Percentiles rank a stretch among this genome's conserved stretches.
phyloP scores from a whole-genome alignment of 2,797 vertebrate genomes.

The Acanthis flammea region DNA sequence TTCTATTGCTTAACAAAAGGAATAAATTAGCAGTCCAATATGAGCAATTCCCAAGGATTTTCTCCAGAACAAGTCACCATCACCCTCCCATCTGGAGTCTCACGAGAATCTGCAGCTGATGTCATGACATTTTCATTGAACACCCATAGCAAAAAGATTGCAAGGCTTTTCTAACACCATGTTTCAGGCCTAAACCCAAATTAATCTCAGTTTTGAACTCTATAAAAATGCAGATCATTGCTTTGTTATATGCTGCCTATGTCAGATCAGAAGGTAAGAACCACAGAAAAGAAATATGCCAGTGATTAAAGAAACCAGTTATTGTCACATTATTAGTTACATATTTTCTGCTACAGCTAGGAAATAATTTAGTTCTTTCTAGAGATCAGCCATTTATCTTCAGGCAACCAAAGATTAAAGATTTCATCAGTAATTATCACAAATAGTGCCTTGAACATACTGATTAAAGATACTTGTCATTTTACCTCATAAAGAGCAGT shows the following conservation, averaged over 20 bases:
- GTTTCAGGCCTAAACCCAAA: background rate
- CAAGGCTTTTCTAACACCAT: background rate
- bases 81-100: background rate
- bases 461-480: slow-evolving; percentile 29
- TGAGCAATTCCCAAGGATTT: background rate
- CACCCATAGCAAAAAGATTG: background rate
- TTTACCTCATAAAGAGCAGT: background rate
- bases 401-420: background rate
- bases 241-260: background rate
- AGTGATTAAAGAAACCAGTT: background rate
- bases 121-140: background rate
- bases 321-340: background rate
- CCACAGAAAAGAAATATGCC: background rate
- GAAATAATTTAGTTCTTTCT: background rate
- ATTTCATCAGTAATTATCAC: slow-evolving; percentile 17
- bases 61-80: background rate
- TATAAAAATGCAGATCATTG: background rate
- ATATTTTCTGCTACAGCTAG: background rate
- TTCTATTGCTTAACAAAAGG: background rate
- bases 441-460: background rate
- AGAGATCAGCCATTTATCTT: slow-evolving; percentile 26
- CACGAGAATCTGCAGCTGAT: background rate
- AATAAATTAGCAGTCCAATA: background rate
- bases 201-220: background rate
- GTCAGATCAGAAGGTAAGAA: background rate